These are phyloP conservation scores for Eubasilissa regina DNA, from an alignment of 1,140 invertebrate genomes.

Conservation along the genomic window DNA sequence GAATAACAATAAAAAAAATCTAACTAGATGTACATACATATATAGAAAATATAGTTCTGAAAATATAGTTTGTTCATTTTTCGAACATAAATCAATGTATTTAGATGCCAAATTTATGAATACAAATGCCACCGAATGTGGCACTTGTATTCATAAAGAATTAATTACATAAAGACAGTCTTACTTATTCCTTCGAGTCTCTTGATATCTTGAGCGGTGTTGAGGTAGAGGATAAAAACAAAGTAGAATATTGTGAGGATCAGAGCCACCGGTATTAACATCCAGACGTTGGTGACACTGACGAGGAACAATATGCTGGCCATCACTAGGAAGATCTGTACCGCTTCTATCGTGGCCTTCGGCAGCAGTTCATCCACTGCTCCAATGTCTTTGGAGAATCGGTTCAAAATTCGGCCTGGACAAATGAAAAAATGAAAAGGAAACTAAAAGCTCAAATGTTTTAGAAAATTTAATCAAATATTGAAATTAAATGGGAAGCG, in stretches of 20 bases:
- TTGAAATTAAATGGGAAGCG: too few species aligned
- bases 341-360: slow-evolving; percentile 83
- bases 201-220: slow-evolving; percentile 88
- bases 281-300: slow-evolving; percentile 81
- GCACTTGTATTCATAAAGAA: too few species aligned
- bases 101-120: too few species aligned
- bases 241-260: slow-evolving; percentile 81
- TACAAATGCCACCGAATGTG: too few species aligned
- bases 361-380: slow-evolving; percentile 90
- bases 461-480: too few species aligned
- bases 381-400: slow-evolving; percentile 85
- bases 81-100: too few species aligned
- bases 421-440: slow-evolving; percentile 57
- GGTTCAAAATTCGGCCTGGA: slow-evolving; percentile 80
- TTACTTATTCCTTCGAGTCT: slow-evolving; percentile 87
- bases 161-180: slow-evolving; percentile 49
- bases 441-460: too few species aligned
- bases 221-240: slow-evolving; percentile 84
- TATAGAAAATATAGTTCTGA: too few species aligned
- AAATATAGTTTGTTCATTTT: too few species aligned
- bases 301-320: slow-evolving; percentile 78
- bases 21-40: too few species aligned
- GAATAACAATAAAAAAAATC: too few species aligned
- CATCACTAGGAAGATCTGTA: slow-evolving; percentile 79
- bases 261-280: slow-evolving; percentile 80